A percentile compares a stretch with the other conserved stretches of the same genome.
Conservation (phyloP, 2,888 invertebrate species). For the Leucoma salicis region DNA sequence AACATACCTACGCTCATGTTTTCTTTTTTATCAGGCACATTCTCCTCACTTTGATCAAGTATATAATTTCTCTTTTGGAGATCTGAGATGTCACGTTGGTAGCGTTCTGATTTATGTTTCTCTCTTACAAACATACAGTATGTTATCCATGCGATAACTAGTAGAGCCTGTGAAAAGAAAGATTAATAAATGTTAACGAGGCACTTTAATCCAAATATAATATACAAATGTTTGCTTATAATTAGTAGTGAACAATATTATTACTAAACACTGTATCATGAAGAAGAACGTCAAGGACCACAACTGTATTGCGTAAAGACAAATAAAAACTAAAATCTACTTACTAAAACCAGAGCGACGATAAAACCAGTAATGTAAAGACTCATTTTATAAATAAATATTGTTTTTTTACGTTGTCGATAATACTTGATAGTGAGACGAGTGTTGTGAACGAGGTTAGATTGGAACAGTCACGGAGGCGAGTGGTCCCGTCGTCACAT, state of each 20-base stretch:
- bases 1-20: slow-evolving; percentile 59
- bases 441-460: slow-evolving; percentile 58
- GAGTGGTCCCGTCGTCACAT: slow-evolving; percentile 48
- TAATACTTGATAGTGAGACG: slow-evolving; percentile 41
- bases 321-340: slow-evolving; percentile 33
- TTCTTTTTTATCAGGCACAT: slow-evolving; percentile 32
- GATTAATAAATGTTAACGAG: slow-evolving; percentile 1
- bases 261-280: background rate
- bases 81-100: slow-evolving; percentile 62
- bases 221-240: background rate
- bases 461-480: slow-evolving; percentile 51
- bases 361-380: slow-evolving; percentile 63
- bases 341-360: slow-evolving; percentile 66
- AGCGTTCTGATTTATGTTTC: slow-evolving; percentile 58
- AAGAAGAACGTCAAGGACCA: background rate
- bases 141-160: slow-evolving; percentile 63
- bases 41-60: slow-evolving; percentile 43
- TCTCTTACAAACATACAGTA: slow-evolving; percentile 74
- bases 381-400: slow-evolving; percentile 51
- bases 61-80: slow-evolving; percentile 50
- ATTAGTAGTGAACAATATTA: background rate
- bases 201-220: background rate
- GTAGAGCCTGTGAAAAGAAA: slow-evolving; percentile 50
- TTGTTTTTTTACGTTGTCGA: slow-evolving; percentile 25
- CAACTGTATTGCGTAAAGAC: background rate